Base-by-base conservation (phyloP, 2,113 vertebrate species). In the Hypanus sabinus region DNA sequence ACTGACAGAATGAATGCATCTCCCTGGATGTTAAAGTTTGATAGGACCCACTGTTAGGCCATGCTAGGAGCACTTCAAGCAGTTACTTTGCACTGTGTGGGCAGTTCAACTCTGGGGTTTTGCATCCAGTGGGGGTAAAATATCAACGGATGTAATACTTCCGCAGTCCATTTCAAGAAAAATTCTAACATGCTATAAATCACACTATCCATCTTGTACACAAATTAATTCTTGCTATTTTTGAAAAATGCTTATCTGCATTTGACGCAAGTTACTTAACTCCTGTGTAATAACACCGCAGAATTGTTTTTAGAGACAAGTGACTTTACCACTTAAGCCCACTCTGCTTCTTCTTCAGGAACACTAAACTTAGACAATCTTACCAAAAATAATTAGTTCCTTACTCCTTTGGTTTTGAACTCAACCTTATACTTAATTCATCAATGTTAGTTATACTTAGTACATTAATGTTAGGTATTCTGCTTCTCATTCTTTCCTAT, bases 71-170 rank as follows among this genome's bases (percentile, higher is more conserved):
- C 57, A 88, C 57, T 62, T 88, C 83, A 88, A 88, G 83, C 83
- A 88, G 57, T 62, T 88, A 88, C 30, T 60, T 60, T 88, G 83
- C 83, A 88, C 83, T 88, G 27, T 62, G 83, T 88, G 83, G 83
- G 83, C 83, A 88, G 83, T 88, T 88, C 83, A 88, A 55, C 83
- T 88, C 83, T 88, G 83, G 83, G 83, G 83, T 88, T 57, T 88
- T 62, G 57, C 83, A 88, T 18, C 57, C 83, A 62, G 55, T 7
- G 27, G 57, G 27, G 60, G 4, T 3, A 46, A 46, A 46, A 1
- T 46, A 62, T 57, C 16, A 88, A 60, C n/a, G 57, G 30, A 62
- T n/a, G 10, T 60, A 60, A 60, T n/a, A n/a, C 30, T 62, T 88
- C 83, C 62, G 83, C 27, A 62, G 57, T n/a, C 27, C 30, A 27